Base-by-base conservation (phyloP, 2,888 invertebrate genomes). In the Altica lythri region DNA sequence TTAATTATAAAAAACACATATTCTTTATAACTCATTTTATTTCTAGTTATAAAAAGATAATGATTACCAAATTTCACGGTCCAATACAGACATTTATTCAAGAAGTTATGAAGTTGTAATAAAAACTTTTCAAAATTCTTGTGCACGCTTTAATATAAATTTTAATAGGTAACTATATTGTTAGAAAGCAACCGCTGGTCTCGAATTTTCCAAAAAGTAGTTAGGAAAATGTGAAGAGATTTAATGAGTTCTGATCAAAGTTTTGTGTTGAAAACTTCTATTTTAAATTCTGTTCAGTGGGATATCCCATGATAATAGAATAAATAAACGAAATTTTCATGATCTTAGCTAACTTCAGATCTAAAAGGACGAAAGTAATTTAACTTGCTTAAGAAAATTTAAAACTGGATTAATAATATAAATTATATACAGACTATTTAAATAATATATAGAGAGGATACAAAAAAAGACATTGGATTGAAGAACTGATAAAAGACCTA, bases 151-250 rank as follows among this genome's bases (percentile, higher is more conserved):
- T 19, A 17, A n/a, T n/a, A 38, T 38, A 38, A 38, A 38, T 34
- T 46, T 46, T 34, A 46, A 46, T 46, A 22, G 22, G 34, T 46
- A 38, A 38, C 18, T 38, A 19, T 46, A 46, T 46, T 46, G 34
- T 46, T 46, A 46, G 34, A 34, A 4, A 29, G 14, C 6, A 13
- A 42, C 25, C 12, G 12, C 14, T 42, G 19, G 9, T 10, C 4
- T 14, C n/a, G 34, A 10, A 46, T 34, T 34, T 46, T 46, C 45
- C n/a, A n/a, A 35, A 22, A 46, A 46, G 34, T 35, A 46, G 34
- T 46, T 46, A 30, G 34, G 45, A 22, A 46, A 14, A 46, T 46
- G 34, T 46, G 32, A 22, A 46, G 18, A 46, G 18, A 46, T 18
- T 32, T 13, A 34, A 34, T 38, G 32, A 46, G 45, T 34, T 46